Conservation (phyloP, 2,797 vertebrate genomes). For the Nyctalus aviator region DNA sequence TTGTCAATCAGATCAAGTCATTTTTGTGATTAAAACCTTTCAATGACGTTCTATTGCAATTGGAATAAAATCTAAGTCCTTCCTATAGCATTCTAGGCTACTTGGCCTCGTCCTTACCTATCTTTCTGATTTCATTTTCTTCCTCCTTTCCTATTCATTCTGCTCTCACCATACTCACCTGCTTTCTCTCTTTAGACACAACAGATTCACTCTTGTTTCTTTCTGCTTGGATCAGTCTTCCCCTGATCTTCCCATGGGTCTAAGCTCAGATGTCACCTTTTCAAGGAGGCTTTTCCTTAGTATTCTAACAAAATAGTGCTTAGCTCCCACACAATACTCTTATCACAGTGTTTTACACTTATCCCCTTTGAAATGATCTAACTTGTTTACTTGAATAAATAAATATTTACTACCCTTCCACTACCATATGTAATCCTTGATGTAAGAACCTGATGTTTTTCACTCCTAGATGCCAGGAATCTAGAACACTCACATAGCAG, state of each 20-base stretch:
- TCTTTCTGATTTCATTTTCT: conserved; percentile 43
- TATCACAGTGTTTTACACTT: neutral
- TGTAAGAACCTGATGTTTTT: conserved; percentile 56
- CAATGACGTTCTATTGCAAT: neutral
- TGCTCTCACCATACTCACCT: neutral
- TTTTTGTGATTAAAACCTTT: neutral
- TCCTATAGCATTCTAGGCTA: neutral
- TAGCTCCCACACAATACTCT: neutral
- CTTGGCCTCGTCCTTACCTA: neutral
- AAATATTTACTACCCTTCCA: neutral
- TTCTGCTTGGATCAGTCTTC: conserved; percentile 49
- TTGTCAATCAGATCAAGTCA: conserved; percentile 26
- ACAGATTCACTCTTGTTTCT: conserved; percentile 43
- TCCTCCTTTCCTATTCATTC: neutral
- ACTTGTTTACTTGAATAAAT: conserved; percentile 28
- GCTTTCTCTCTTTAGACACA: conserved; percentile 24
- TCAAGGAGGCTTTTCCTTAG: neutral
- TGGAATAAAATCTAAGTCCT: conserved; percentile 32
- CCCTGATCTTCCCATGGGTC: neutral
- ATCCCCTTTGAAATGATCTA: conserved; percentile 50
- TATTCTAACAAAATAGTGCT: conserved; percentile 29
- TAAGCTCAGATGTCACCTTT: conserved; percentile 13
- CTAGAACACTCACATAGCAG: neutral
- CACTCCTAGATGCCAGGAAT: conserved; percentile 45
- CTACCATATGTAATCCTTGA: conserved; percentile 27